Conservation (phyloP, 37 sponge, comb jelly and placozoan genomes). For the Hexactinellida sp. region DNA sequence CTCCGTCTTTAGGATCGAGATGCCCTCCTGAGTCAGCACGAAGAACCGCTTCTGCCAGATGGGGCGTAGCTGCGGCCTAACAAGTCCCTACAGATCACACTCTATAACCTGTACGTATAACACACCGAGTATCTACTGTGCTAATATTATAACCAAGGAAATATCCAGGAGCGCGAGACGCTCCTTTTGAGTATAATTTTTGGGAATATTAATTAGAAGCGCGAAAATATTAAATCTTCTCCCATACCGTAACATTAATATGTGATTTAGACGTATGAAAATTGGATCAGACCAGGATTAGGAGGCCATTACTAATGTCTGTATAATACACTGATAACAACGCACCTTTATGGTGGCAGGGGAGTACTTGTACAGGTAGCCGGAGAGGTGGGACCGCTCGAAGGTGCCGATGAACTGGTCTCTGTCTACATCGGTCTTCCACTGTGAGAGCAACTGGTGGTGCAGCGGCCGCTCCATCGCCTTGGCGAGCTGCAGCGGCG, state of each 20-base stretch:
- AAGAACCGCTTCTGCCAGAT: slow-evolving; percentile 16
- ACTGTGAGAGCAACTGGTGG: neutral
- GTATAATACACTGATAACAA: neutral
- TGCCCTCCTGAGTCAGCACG: neutral
- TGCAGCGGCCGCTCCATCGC: neutral
- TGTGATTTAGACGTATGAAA: too few relatives aligned
- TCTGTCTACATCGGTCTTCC: neutral
- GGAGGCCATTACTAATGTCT: neutral
- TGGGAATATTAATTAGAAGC: neutral
- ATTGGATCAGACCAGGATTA: too few relatives aligned
- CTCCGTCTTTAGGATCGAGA: neutral
- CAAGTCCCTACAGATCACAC: neutral
- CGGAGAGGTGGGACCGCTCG: neutral
- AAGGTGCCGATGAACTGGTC: neutral
- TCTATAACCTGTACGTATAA: neutral
- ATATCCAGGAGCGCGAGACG: too few relatives aligned
- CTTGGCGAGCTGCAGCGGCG: neutral
- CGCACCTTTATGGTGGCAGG: neutral
- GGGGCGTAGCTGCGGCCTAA: neutral
- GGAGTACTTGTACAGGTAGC: neutral
- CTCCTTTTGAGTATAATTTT: too few relatives aligned
- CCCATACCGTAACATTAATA: too few relatives aligned
- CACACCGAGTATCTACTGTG: neutral
- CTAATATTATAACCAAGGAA: too few relatives aligned
- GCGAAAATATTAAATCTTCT: too few relatives aligned